Evolutionary conservation across 1,140 invertebrate genomes (phyloP).

Genomic region (Papilio machaon): DNA sequence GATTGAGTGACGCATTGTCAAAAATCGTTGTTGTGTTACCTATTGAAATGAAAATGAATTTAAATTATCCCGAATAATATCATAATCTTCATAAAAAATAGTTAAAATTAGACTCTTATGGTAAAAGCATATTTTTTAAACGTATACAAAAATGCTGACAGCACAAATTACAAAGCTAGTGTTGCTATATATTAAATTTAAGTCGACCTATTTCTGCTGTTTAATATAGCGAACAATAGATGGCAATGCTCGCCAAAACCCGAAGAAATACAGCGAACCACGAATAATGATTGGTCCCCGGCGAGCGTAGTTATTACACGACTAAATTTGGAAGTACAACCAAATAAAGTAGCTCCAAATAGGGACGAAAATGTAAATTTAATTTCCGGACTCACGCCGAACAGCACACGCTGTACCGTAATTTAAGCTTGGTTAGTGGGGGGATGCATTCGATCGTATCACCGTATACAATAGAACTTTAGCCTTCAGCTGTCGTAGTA

Average conservation of each 20-base stretch:
- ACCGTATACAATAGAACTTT: constrained; percentile 46
- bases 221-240: constrained; percentile 45
- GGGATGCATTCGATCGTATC: constrained; percentile 45
- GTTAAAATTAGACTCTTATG: background rate
- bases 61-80: background rate
- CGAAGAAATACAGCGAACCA: constrained; percentile 44
- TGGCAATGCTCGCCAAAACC: constrained; percentile 51
- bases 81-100: background rate
- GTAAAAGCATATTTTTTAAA: background rate
- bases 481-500: constrained; percentile 40
- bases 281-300: constrained; percentile 61
- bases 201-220: background rate
- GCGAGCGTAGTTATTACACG: constrained; percentile 59
- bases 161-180: background rate
- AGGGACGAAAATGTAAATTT: constrained; percentile 67
- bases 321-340: constrained; percentile 57
- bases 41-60: constrained; percentile 16
- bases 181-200: background rate
- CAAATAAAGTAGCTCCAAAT: constrained; percentile 65
- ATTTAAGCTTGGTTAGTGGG: constrained; percentile 45
- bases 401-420: constrained; percentile 49
- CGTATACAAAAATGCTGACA: background rate
- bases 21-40: constrained; percentile 36
- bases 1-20: constrained; percentile 43
- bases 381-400: constrained; percentile 54